Evolutionary conservation across 2,113 vertebrate species (phyloP), one percentile per base, ranked within the genome.

Genomic region (Arothron firmamentum): DNA sequence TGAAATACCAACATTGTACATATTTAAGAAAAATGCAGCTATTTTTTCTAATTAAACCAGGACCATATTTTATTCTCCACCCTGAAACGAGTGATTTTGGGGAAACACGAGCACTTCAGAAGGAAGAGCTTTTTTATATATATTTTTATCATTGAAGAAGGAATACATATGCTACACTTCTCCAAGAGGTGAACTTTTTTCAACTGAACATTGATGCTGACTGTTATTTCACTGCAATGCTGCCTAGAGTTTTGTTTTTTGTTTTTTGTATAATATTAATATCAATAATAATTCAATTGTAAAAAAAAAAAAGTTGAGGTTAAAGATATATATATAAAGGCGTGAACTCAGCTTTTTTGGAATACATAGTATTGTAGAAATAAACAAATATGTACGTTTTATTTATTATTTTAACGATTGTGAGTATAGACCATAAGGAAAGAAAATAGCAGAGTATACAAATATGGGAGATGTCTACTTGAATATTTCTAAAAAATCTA

Each of bases 321-420:
- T 88, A 90, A 90, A 92, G 84, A 88, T 86, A 88, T 28, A 28
- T 90, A 84, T 87, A 86, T 88, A 89, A 88, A 88, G 88, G 92
- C 87, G 91, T 93, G 92, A 87, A 89, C 84, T 91, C 90, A 89
- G 89, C 92, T 90, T 91, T 92, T 87, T 87, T 79, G 90, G 90
- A 93, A 93, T 91, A 90, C 86, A 92, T 91, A 93, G 93, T 90
- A 88, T 67, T 92, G 91, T 93, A 93, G 93, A 92, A 90, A 89
- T 91, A 90, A 91, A 88, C 85, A 89, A 91, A 92, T 88, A 85
- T 94, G 91, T 93, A 93, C 78, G 92, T 92, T 93, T 93, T 95
- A 95, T 95, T 96, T 96, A 95, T 95, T 95, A 94, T 93, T 94
- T 92, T 92, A 92, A 92, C 80, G 78, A 90, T 93, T 94, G 90